Evolutionary conservation across 1,140 invertebrate genomes (phyloP).

Genomic region (Lerema accius): DNA sequence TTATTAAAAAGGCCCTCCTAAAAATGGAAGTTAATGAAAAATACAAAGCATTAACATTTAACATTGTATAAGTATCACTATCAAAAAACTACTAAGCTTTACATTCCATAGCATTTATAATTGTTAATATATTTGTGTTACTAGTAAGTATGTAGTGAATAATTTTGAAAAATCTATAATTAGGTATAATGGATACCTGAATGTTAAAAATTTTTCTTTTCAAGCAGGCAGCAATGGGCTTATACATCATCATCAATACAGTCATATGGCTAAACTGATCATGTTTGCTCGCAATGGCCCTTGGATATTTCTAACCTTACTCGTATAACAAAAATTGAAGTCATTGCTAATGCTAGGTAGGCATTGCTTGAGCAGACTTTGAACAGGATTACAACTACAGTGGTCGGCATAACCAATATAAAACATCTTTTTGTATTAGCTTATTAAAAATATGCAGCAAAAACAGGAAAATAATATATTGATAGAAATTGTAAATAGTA

Average conservation of each 20-base stretch:
- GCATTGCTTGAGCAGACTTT: neutral
- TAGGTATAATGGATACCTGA: neutral
- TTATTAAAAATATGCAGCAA: neutral
- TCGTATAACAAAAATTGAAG: too few species aligned
- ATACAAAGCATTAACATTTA: constrained; percentile 19
- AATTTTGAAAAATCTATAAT: neutral
- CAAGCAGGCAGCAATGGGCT: neutral
- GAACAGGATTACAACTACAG: neutral
- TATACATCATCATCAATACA: too few species aligned
- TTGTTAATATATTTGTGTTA: neutral
- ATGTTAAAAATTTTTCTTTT: neutral
- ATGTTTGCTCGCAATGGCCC: too few species aligned
- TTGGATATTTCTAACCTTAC: too few species aligned
- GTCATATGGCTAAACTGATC: too few species aligned
- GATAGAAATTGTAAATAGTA: neutral
- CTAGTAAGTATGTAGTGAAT: neutral
- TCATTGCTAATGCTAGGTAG: too few species aligned
- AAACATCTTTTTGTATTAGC: neutral
- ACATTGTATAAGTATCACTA: constrained; percentile 20
- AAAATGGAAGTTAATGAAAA: constrained; percentile 12
- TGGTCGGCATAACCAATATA: neutral
- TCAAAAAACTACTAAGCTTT: constrained; percentile 15
- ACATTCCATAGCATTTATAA: constrained; percentile 4
- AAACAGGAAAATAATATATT: neutral
- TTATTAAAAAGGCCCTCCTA: neutral